Conservation (phyloP, 2,888 invertebrate species). For the Cheilosia impressa region DNA sequence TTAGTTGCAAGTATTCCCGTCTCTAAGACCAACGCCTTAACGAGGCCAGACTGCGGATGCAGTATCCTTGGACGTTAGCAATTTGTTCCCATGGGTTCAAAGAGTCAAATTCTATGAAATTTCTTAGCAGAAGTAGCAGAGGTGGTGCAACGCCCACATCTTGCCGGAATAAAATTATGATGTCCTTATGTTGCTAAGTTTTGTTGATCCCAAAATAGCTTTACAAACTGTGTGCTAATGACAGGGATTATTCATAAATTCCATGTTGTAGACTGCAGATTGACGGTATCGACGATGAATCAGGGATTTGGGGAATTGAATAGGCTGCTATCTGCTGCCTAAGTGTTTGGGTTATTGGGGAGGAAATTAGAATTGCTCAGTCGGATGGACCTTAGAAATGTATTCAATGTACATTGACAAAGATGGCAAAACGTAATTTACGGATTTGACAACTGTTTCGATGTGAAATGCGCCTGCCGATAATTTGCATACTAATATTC, state of each 20-base stretch:
- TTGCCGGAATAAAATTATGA: constrained; percentile 29
- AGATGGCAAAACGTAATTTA: no score
- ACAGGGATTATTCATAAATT: constrained; percentile 37
- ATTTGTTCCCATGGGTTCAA: constrained; percentile 36
- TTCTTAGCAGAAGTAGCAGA: constrained; percentile 5
- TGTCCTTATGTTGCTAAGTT: constrained; percentile 26
- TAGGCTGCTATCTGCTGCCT: not conserved
- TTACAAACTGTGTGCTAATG: constrained; percentile 10
- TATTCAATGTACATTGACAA: not conserved
- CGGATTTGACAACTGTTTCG: no score
- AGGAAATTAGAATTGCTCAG: not conserved
- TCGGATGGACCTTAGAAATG: not conserved
- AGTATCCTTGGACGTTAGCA: constrained; percentile 24
- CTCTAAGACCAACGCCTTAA: constrained; percentile 43
- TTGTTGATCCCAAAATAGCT: constrained; percentile 18
- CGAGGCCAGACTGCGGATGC: constrained; percentile 12
- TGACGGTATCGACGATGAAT: constrained; percentile 19
- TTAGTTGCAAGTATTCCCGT: constrained; percentile 30
- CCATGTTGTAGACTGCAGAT: not conserved
- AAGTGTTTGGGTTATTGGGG: not conserved
- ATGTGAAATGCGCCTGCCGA: no score
- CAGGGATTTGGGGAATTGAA: constrained; percentile 6
- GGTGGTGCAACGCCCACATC: constrained; percentile 22
- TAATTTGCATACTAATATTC: no score
- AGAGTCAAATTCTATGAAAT: constrained; percentile 13